These are phyloP conservation scores for Crenuchus spilurus DNA, from an alignment of 2,797 vertebrate genomes.

Conservation along the genomic window DNA sequence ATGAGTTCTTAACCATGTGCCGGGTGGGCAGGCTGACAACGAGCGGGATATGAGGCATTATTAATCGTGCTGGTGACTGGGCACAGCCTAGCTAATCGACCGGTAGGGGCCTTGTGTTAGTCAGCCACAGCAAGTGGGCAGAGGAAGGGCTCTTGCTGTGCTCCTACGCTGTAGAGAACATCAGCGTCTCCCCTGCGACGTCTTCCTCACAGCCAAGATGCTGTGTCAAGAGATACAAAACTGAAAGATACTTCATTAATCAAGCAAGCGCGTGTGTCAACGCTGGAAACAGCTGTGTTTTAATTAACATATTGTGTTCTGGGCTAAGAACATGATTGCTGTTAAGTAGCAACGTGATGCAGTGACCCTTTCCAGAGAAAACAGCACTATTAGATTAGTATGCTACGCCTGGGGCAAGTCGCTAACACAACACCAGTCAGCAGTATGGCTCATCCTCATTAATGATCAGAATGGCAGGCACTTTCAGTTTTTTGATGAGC, in stretches of 20 bases:
- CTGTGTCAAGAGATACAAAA: background rate
- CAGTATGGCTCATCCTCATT: slow-evolving; percentile 14
- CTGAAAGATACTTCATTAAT: slow-evolving; percentile 44
- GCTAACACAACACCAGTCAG: slow-evolving; percentile 14
- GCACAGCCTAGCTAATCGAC: slow-evolving; percentile 48
- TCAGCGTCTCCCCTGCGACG: slow-evolving; percentile 26
- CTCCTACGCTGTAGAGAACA: slow-evolving; percentile 37
- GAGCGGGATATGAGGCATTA: slow-evolving; percentile 46
- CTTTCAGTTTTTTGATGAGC: background rate
- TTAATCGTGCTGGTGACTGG: slow-evolving; percentile 49
- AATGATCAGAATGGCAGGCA: slow-evolving; percentile 13
- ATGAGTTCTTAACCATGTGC: slow-evolving; percentile 47
- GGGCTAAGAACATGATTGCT: slow-evolving; percentile 49
- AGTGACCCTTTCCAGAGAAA: slow-evolving; percentile 49
- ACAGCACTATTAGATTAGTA: slow-evolving; percentile 31
- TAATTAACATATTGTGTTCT: slow-evolving; percentile 55
- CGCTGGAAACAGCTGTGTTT: slow-evolving; percentile 46
- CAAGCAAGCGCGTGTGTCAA: slow-evolving; percentile 30
- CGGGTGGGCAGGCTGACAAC: slow-evolving; percentile 41
- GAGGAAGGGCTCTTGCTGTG: slow-evolving; percentile 40
- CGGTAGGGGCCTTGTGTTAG: slow-evolving; percentile 47
- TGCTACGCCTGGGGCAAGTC: slow-evolving; percentile 30
- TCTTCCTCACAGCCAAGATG: slow-evolving; percentile 18
- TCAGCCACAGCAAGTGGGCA: slow-evolving; percentile 46
- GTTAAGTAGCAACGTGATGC: slow-evolving; percentile 48